Evolutionary conservation across 2,797 vertebrate species (phyloP).

Genomic region (Takifugu rubripes): DNA sequence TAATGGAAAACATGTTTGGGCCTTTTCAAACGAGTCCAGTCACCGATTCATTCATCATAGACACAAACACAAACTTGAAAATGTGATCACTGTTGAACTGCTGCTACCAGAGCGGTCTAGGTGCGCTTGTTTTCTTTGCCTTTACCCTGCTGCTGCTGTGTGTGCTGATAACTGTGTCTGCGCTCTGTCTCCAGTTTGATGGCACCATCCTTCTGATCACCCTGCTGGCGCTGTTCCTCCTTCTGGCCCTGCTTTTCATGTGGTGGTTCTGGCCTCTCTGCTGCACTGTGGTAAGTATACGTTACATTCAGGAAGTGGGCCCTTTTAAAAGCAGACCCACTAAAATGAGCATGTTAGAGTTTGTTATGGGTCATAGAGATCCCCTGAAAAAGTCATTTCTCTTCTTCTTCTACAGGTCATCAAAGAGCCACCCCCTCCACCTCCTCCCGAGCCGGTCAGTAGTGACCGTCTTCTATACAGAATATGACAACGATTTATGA

Average conservation of each 20-base stretch:
- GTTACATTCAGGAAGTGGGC: slow-evolving; percentile 9
- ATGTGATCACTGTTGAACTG: background rate
- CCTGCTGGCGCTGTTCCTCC: slow-evolving; percentile 83
- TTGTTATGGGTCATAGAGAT: background rate
- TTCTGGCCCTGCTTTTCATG: slow-evolving; percentile 76
- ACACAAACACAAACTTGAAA: too few species aligned
- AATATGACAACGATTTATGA: too few species aligned
- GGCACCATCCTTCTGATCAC: slow-evolving; percentile 89
- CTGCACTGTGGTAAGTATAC: slow-evolving; percentile 79
- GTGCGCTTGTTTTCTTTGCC: background rate
- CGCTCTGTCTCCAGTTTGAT: slow-evolving; percentile 75
- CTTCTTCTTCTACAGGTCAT: slow-evolving; percentile 78
- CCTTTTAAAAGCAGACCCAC: slow-evolving; percentile 1
- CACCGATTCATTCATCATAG: slow-evolving; percentile 20
- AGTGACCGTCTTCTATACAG: background rate
- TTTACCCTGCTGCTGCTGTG: too few species aligned
- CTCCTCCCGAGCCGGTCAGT: slow-evolving; percentile 86
- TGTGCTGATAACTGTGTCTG: slow-evolving; percentile 2
- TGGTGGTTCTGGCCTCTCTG: slow-evolving; percentile 87
- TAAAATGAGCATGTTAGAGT: slow-evolving; percentile 7
- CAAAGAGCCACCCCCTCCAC: slow-evolving; percentile 87
- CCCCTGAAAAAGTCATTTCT: slow-evolving; percentile 1
- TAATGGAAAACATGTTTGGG: slow-evolving; percentile 55
- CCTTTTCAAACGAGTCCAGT: background rate
- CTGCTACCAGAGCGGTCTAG: slow-evolving; percentile 1